phyloP scores from a whole-genome alignment of 2,113 vertebrate genomes.

The Dipodomys ordii region DNA sequence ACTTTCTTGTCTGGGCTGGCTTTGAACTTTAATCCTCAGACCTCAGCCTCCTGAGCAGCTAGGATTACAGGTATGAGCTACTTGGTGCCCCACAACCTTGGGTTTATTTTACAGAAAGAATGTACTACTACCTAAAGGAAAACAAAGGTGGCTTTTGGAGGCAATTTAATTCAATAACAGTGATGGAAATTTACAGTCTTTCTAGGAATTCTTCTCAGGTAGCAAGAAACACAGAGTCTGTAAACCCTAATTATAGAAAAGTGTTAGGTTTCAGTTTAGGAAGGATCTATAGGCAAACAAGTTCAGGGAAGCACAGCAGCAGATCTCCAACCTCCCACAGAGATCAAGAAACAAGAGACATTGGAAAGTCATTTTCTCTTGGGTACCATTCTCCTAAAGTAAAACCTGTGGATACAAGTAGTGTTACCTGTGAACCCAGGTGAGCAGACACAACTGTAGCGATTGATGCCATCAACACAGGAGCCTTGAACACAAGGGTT shows the following conservation, averaged over 20 bases:
- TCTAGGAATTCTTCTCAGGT: constrained; percentile 9
- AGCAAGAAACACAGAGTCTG: background rate
- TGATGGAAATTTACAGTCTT: background rate
- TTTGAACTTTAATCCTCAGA: no score
- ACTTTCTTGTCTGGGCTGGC: no score
- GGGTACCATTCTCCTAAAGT: background rate
- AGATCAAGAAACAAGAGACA: constrained; percentile 2
- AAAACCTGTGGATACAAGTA: background rate
- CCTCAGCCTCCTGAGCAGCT: no score
- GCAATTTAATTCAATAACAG: background rate
- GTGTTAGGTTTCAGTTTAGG: constrained; percentile 9
- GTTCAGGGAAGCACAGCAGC: background rate
- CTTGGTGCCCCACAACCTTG: background rate
- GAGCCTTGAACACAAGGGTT: constrained; percentile 93
- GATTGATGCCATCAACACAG: constrained; percentile 94
- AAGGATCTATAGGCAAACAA: constrained; percentile 11
- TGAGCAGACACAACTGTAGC: constrained; percentile 93
- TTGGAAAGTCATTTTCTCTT: background rate
- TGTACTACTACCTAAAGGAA: background rate
- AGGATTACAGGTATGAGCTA: no score
- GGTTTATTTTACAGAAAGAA: background rate
- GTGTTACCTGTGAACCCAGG: constrained; percentile 94
- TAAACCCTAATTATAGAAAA: constrained; percentile 4
- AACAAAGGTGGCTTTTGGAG: background rate
- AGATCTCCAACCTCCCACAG: background rate